Percentiles rank a stretch among this genome's conserved stretches.
Conservation (phyloP, 2,113 vertebrate genomes). For the Esox niger region DNA sequence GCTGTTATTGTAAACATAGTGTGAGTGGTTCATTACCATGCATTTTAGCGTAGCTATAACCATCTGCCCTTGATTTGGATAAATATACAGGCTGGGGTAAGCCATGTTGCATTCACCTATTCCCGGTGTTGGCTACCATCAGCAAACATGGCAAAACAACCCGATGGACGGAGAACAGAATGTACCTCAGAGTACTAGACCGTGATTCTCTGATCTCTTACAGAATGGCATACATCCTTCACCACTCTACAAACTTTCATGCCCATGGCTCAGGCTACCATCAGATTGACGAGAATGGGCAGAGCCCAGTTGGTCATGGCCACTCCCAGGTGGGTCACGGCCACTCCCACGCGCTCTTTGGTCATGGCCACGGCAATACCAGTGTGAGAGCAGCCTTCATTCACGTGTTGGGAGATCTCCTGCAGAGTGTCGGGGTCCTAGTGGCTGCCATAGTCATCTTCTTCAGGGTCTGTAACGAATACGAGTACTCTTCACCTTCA, state of each 20-base stretch:
- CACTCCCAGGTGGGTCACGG: conserved; percentile 52
- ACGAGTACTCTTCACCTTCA: no score
- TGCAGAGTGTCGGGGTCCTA: conserved; percentile 92
- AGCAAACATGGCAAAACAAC: no score
- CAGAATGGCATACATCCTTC: conserved; percentile 96
- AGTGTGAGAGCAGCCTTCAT: conserved; percentile 92
- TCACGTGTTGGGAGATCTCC: conserved; percentile 92
- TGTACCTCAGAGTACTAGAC: not conserved
- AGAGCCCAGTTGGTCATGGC: conserved; percentile 53
- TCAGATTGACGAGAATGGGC: conserved; percentile 79
- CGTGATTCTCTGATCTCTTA: not conserved
- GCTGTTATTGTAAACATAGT: conserved; percentile 89
- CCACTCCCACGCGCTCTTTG: conserved; percentile 55
- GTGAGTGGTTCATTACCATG: conserved; percentile 67
- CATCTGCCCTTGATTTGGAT: no score
- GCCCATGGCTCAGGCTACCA: conserved; percentile 81
- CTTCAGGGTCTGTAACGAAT: conserved; percentile 82
- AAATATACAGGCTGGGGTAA: no score
- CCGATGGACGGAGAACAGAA: not conserved
- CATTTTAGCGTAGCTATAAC: not conserved
- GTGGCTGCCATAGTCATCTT: conserved; percentile 91
- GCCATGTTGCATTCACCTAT: no score
- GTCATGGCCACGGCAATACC: conserved; percentile 78
- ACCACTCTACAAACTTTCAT: conserved; percentile 82
- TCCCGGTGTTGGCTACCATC: no score